phyloP scores from a whole-genome alignment of 2,113 vertebrate genomes.

The Ptilonorhynchus violaceus region DNA sequence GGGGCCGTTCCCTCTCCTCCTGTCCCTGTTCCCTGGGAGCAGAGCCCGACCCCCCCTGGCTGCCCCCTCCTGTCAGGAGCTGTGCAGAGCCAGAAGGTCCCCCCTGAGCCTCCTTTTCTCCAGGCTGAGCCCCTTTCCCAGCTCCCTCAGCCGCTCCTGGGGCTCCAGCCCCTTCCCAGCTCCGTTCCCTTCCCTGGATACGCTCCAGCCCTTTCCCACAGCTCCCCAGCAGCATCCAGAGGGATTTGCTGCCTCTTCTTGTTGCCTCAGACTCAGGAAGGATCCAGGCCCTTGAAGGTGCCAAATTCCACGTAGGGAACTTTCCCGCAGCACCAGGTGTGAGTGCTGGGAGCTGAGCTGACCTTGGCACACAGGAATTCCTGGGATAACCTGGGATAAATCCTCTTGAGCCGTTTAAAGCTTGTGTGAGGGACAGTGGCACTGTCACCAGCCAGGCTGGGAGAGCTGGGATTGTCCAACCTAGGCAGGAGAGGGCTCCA shows the following conservation, averaged over 20 bases:
- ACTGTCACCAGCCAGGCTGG: not conserved
- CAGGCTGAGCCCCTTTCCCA: not conserved
- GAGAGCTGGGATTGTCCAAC: fast-evolving
- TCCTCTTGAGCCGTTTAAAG: not conserved
- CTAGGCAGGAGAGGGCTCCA: not conserved
- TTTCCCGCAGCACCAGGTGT: not conserved
- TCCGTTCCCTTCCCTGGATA: not conserved
- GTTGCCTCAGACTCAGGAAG: not conserved
- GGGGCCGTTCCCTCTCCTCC: not conserved
- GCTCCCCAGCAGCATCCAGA: not conserved
- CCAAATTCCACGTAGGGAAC: fast-evolving
- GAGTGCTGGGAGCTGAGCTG: not conserved
- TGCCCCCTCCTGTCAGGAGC: not conserved
- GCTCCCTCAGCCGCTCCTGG: not conserved
- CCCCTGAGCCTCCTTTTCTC: not conserved
- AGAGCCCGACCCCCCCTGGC: not conserved
- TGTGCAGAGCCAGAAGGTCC: not conserved
- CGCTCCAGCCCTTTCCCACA: no score
- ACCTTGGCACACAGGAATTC: not conserved
- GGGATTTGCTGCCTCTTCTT: not conserved
- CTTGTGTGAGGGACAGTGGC: not conserved
- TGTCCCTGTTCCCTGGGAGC: not conserved
- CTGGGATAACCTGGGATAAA: fast-evolving
- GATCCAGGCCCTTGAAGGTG: not conserved
- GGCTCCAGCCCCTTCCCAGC: not conserved